Evolutionary conservation across 2,888 invertebrate genomes (phyloP), one percentile per base, ranked within the genome.

Genomic region (Elysia crispata): DNA sequence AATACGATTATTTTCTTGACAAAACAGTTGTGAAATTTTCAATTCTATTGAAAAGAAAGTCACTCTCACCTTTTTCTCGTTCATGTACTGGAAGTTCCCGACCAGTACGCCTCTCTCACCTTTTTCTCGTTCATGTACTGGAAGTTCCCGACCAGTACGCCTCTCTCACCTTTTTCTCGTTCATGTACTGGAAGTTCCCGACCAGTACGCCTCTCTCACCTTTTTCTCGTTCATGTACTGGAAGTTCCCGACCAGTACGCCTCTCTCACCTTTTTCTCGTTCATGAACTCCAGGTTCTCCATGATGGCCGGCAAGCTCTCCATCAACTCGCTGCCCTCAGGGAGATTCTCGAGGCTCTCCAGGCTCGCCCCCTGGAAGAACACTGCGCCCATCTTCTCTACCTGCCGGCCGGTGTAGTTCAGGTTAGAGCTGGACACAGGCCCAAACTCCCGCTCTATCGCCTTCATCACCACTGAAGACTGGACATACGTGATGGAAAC

Each of bases 351-450:
- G 13, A 70, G 8, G 20, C 70, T 70, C 49, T 70, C 70, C 18
- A 25, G 41, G 25, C n/a, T 23, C 1, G 70, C 70, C 18, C 70
- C 70, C 49, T 70, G 18, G n/a, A 70, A 41, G 70, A 70, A 70
- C 18, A 70, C 41, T 1, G 28, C 18, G 18, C 70, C 70, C 49
- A 70, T 18, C 25, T 70, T 70, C 70, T 70, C 49, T 3, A 70
- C 41, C n/a, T 70, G 70, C 1, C 13, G 18, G 6, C 70, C 70
- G n/a, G 70, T 70, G 70, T 70, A 70, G 70, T 70, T 70, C 20
- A 70, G 31, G 28, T 70, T 70, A 41, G 28, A 18, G 31, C 33
- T 70, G 31, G 70, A 41, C 41, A 70, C 70, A 18, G 70, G 33
- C 1, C 70, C 70, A 3, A 41, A 41, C 49, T 70, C 70, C 33